Conservation (phyloP, 2,113 vertebrate genomes). For the Bubalus kerabau region DNA sequence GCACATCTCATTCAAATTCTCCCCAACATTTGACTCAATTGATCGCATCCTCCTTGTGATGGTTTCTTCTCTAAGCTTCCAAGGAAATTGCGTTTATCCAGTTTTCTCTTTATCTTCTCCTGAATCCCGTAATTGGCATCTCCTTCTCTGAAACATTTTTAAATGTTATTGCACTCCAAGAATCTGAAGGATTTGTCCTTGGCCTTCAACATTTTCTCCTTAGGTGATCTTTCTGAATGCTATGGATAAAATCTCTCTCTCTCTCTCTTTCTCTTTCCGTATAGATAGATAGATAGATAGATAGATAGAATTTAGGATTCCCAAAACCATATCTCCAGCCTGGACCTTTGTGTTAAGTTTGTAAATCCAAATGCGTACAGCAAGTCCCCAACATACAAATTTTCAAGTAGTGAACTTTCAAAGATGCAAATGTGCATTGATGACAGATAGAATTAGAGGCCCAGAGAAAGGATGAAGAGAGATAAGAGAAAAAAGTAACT, state of each 20-base stretch:
- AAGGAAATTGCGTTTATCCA: neutral
- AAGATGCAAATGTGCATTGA: neutral
- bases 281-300: too few species aligned
- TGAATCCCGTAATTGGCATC: neutral
- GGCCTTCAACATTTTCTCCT: neutral
- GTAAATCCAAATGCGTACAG: neutral
- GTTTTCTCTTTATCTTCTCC: neutral
- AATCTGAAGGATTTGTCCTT: neutral
- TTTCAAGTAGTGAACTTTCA: neutral
- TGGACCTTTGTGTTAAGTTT: neutral
- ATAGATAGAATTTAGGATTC: neutral
- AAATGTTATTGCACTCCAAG: neutral
- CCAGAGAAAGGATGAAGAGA: neutral
- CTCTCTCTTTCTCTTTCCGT: fast-evolving
- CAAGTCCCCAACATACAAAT: neutral
- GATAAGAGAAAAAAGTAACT: neutral
- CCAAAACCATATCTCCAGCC: neutral
- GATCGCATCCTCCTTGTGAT: neutral
- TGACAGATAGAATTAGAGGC: neutral
- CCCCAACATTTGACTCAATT: neutral
- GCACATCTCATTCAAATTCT: neutral
- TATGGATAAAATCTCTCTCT: neutral
- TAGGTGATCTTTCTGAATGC: neutral
- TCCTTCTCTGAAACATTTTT: neutral
- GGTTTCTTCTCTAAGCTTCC: neutral